phyloP scores from a whole-genome alignment of 2,888 invertebrate species.

The Malachius bipustulatus region DNA sequence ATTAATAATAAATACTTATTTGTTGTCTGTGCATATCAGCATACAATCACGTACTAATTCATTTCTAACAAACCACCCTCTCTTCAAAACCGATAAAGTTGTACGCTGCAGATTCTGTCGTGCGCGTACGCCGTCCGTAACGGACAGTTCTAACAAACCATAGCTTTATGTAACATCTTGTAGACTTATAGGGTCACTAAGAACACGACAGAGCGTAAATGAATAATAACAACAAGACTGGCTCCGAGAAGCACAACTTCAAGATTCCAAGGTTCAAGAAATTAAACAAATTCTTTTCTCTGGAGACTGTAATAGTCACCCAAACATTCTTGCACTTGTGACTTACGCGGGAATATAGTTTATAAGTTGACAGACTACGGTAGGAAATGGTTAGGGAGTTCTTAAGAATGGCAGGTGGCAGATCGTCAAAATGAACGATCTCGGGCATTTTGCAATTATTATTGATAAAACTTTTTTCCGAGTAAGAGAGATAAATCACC shows the following conservation, averaged over 20 bases:
- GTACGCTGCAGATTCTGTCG: no score
- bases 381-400: slow-evolving; percentile 15
- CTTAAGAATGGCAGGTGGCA: slow-evolving; percentile 21
- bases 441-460: slow-evolving; percentile 24
- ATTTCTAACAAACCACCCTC: no score
- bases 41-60: no score
- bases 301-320: slow-evolving; percentile 14
- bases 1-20: no score
- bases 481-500: slow-evolving; percentile 16
- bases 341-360: slow-evolving; percentile 15
- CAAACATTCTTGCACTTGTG: no score
- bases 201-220: no score
- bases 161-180: no score
- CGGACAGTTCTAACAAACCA: no score
- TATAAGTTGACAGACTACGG: slow-evolving; percentile 14
- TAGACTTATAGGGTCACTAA: no score
- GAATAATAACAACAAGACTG: slow-evolving; percentile 18
- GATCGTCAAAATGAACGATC: slow-evolving; percentile 18
- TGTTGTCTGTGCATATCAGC: no score
- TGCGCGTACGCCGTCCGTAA: no score
- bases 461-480: slow-evolving; percentile 21
- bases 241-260: slow-evolving; percentile 15
- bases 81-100: no score
- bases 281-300: slow-evolving; percentile 15
- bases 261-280: slow-evolving; percentile 11